Evolutionary conservation across 2,113 vertebrate genomes (phyloP).

Genomic region (Nymphicus hollandicus): DNA sequence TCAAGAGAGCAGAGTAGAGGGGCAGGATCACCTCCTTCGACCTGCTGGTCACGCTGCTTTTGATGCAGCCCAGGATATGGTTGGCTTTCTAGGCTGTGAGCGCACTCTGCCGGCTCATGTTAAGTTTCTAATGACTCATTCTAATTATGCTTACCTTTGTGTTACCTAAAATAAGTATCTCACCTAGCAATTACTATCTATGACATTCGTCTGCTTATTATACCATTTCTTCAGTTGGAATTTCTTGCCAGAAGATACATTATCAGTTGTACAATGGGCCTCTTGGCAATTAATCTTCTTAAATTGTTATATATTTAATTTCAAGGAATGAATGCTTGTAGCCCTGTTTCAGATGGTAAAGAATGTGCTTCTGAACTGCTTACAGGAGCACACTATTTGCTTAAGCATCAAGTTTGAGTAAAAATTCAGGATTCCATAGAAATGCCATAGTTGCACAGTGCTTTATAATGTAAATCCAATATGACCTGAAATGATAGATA

Average conservation of each 20-base stretch:
- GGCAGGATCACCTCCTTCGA: no score
- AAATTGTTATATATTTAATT: not conserved
- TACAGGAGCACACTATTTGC: not conserved
- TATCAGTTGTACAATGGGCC: not conserved
- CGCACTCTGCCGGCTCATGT: no score
- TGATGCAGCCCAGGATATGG: no score
- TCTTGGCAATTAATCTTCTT: not conserved
- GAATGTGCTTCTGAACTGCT: not conserved
- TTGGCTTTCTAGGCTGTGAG: no score
- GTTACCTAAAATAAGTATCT: not conserved
- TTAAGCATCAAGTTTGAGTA: not conserved
- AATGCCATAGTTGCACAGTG: not conserved
- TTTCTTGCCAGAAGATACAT: not conserved
- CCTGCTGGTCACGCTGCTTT: no score
- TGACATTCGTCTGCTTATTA: not conserved
- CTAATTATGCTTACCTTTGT: not conserved
- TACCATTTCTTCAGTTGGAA: not conserved
- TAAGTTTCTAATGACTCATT: not conserved
- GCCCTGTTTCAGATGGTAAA: not conserved
- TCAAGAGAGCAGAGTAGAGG: no score
- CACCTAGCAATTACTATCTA: not conserved
- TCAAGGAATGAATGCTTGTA: not conserved
- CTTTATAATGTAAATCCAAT: not conserved
- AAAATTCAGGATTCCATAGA: not conserved
- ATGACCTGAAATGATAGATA: not conserved